Base-by-base conservation (phyloP, 2,888 invertebrate species). In the Cyaniris semiargus region DNA sequence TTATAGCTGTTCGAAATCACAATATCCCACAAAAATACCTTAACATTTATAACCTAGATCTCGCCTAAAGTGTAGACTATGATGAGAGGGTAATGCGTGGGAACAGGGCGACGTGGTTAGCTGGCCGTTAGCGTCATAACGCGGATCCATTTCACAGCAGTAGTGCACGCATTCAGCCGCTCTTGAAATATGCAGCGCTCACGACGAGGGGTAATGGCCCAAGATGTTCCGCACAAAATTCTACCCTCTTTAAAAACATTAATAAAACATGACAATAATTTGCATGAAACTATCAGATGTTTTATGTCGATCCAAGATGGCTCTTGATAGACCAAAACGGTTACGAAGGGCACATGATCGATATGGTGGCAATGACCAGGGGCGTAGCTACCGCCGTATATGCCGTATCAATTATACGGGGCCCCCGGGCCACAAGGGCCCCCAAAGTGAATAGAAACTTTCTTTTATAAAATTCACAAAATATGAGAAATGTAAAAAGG, bases 111-210 rank as follows among this genome's bases (percentile, higher is more conserved):
- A 80, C 82, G 82, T 83, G 82, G 86, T 85, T 85, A 85, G 71
- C 80, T 80, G 78, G 83, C 84, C 82, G 85, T 85, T 88, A 87
- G 84, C 85, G 85, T 90, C 88, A 89, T 91, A 89, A 88, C 88
- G 85, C 85, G 88, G 87, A 90, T 90, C 88, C 89, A 90, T 90
- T 92, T 91, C 90, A 89, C 88, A 88, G 86, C 88, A 85, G 86
- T 85, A 86, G 86, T 83, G 89, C 87, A 91, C 91, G 91, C 91
- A 90, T 89, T 86, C 88, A 89, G 86, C 87, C 85, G 86, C 89
- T 89, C 90, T 91, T 89, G 89, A 89, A 91, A 90, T 91, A 92
- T 93, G 92, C 92, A 92, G 87, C 86, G 88, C 90, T 92, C 93
- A 93, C 93, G 92, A 92, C 86, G 72, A 78, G 75, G 83, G 86